These are phyloP conservation scores for Mactra quadrangularis DNA, from an alignment of 1,140 invertebrate species.

Conservation along the genomic window DNA sequence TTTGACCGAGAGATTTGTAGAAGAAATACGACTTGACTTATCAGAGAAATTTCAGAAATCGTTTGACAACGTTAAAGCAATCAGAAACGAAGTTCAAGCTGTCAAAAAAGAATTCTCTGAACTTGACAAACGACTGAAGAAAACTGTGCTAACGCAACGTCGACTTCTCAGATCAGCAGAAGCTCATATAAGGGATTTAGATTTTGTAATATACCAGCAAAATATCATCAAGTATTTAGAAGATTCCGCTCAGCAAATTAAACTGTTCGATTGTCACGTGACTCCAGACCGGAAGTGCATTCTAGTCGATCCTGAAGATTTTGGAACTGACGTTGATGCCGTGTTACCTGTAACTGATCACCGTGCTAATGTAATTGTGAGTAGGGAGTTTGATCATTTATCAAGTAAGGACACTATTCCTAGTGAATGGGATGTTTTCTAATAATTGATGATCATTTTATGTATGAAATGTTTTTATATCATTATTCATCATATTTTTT, in stretches of 20 bases:
- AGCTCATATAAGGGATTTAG: not conserved
- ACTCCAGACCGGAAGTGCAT: not conserved
- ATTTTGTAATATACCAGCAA: constrained; percentile 15
- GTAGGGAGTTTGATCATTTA: not conserved
- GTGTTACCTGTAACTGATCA: not conserved
- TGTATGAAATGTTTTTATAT: not conserved
- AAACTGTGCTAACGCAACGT: not conserved
- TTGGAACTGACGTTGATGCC: constrained; percentile 6
- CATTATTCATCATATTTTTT: no score
- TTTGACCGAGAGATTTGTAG: not conserved
- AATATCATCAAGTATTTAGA: constrained; percentile 6
- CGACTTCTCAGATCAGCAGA: not conserved
- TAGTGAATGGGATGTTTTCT: no score
- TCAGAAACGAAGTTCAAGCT: not conserved
- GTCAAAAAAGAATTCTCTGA: constrained; percentile 2
- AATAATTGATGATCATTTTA: not conserved
- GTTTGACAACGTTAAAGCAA: not conserved
- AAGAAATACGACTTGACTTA: not conserved
- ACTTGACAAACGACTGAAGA: not conserved
- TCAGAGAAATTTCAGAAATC: not conserved
- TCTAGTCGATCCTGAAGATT: not conserved
- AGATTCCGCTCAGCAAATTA: constrained; percentile 5
- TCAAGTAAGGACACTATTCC: no score
- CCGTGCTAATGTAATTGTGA: not conserved
- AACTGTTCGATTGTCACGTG: constrained; percentile 11